Conservation (phyloP, 2,113 vertebrate species). For the Polypterus senegalus region DNA sequence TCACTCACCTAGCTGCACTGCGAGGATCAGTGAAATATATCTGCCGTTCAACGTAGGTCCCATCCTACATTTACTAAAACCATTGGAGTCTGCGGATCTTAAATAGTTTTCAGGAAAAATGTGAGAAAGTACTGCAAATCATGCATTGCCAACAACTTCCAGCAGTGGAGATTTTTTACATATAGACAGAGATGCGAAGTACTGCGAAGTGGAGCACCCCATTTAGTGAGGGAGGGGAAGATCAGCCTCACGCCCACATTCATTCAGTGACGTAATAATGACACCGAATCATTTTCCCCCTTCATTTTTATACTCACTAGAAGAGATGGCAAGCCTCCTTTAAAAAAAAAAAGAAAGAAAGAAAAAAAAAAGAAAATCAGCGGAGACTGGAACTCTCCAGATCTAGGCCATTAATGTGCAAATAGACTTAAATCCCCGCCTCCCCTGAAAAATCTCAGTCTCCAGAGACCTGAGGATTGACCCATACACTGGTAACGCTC, state of each 20-base stretch:
- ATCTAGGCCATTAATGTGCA: slow-evolving; percentile 22
- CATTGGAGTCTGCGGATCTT: slow-evolving; percentile 72
- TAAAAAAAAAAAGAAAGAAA: slow-evolving; percentile 16
- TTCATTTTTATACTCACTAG: slow-evolving; percentile 39
- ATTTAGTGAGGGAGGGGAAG: slow-evolving; percentile 67
- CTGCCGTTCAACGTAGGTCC: slow-evolving; percentile 88
- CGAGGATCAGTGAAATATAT: slow-evolving; percentile 78
- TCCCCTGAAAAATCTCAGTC: slow-evolving; percentile 9
- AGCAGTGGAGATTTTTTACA: slow-evolving; percentile 54
- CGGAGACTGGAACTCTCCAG: slow-evolving; percentile 31
- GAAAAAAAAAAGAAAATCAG: slow-evolving; percentile 26
- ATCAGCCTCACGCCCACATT: slow-evolving; percentile 65
- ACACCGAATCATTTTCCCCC: slow-evolving; percentile 46
- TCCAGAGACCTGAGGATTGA: neutral
- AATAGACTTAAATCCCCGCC: slow-evolving; percentile 21
- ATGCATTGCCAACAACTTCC: slow-evolving; percentile 73
- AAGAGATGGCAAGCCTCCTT: slow-evolving; percentile 47
- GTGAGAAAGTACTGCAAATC: slow-evolving; percentile 56
- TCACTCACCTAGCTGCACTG: slow-evolving; percentile 86
- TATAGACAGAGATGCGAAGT: slow-evolving; percentile 43
- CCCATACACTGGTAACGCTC: neutral
- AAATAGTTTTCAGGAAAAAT: slow-evolving; percentile 68
- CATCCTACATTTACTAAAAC: slow-evolving; percentile 89
- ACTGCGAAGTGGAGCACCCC: slow-evolving; percentile 63
- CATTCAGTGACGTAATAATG: slow-evolving; percentile 64